Evolutionary conservation across 1,140 invertebrate genomes (phyloP).

Genomic region (Orchestia grillus): DNA sequence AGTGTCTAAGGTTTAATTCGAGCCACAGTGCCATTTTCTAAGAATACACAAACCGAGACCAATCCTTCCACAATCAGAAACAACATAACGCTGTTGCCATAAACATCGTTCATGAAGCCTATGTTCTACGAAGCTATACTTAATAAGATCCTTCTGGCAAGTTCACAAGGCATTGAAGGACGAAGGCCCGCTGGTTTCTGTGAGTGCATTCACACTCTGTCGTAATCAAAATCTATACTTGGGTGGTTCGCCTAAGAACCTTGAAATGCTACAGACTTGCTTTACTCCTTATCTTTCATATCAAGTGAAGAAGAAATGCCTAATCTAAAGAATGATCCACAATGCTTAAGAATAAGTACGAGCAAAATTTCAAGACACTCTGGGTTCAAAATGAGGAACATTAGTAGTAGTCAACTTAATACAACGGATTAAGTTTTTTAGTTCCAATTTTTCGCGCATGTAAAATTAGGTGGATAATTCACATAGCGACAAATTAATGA

Average conservation of each 20-base stretch:
- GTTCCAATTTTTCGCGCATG: neutral
- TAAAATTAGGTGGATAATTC: neutral
- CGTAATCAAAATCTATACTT: neutral
- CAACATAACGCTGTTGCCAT: neutral
- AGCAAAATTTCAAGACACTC: conserved; percentile 55
- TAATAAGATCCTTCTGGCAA: conserved; percentile 28
- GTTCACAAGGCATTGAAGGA: conserved; percentile 29
- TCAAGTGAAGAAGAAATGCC: neutral
- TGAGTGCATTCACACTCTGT: neutral
- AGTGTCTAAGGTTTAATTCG: neutral
- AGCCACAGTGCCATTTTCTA: conserved; percentile 7
- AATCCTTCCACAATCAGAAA: neutral
- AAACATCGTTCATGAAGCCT: neutral
- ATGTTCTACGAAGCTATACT: neutral
- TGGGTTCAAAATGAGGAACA: conserved; percentile 39
- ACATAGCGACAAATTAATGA: conserved; percentile 36
- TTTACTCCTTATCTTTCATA: neutral
- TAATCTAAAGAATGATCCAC: conserved; percentile 42
- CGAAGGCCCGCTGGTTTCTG: conserved; percentile 4
- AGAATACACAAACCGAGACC: conserved; percentile 12
- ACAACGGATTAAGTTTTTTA: neutral
- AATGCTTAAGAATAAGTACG: conserved; percentile 44
- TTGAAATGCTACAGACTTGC: neutral
- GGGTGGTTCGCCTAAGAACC: neutral
- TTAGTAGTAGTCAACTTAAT: conserved; percentile 31